A percentile compares a stretch with the other conserved stretches of the same genome.
Evolutionary conservation across 2,797 vertebrate species (phyloP).

Genomic region (Otolemur crassicaudatus): DNA sequence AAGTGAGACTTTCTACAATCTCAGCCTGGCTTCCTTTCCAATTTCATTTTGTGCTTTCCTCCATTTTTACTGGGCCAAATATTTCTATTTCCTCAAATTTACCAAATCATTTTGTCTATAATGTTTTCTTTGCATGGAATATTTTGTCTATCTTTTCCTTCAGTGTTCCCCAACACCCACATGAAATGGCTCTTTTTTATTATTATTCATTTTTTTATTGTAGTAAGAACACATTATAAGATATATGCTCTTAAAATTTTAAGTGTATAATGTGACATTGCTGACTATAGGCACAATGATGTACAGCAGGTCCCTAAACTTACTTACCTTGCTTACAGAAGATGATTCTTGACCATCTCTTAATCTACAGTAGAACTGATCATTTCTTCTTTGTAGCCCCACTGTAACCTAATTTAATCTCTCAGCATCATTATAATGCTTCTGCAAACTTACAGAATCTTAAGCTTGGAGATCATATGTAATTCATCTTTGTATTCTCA

Average conservation of each 20-base stretch:
- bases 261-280: neutral
- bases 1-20: neutral
- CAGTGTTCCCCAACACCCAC: neutral
- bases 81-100: neutral
- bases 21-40: neutral
- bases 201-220: neutral
- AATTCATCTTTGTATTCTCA: constrained; percentile 20
- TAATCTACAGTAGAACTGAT: neutral
- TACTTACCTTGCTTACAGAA: neutral
- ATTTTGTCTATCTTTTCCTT: constrained; percentile 5
- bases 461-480: neutral
- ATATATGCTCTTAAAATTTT: neutral
- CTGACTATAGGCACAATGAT: neutral
- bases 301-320: neutral
- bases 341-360: neutral
- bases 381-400: neutral
- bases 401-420: neutral
- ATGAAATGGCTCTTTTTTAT: neutral
- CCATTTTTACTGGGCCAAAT: neutral
- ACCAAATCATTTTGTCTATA: neutral
- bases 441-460: neutral
- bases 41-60: neutral
- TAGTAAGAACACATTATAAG: neutral
- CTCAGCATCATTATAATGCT: neutral
- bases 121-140: neutral